Conservation (phyloP, 2,888 invertebrate genomes). For the Chloromyia formosa region DNA sequence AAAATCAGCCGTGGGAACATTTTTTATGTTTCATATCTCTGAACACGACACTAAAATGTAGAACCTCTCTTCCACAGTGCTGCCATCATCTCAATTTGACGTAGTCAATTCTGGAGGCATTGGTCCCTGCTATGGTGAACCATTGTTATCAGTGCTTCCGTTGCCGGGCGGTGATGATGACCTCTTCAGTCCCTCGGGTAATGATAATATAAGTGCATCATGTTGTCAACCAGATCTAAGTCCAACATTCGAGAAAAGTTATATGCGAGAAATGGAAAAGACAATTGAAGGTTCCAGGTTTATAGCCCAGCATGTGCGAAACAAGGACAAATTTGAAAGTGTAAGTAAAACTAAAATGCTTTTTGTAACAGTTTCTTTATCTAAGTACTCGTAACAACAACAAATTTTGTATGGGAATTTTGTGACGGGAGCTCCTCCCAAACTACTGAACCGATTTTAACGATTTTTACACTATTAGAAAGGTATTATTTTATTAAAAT, state of each 20-base stretch:
- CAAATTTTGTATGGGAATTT: too few relatives aligned
- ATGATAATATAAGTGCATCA: constrained; percentile 67
- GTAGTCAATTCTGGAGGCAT: constrained; percentile 74
- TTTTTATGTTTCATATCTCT: too few relatives aligned
- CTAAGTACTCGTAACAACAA: background rate
- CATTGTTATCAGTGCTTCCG: constrained; percentile 74
- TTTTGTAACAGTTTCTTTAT: background rate
- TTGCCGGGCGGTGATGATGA: constrained; percentile 84
- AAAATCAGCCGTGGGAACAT: too few relatives aligned
- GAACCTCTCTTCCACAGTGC: constrained; percentile 59
- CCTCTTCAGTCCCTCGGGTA: constrained; percentile 77
- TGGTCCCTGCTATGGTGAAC: constrained; percentile 72
- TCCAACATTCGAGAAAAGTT: constrained; percentile 84
- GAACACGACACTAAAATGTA: too few relatives aligned
- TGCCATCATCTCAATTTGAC: constrained; percentile 69
- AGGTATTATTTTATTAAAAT: too few relatives aligned
- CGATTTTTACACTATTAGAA: too few relatives aligned
- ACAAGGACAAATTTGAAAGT: constrained; percentile 93
- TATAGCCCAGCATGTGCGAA: constrained; percentile 94
- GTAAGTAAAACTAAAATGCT: constrained; percentile 79
- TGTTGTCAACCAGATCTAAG: constrained; percentile 70
- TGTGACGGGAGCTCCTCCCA: too few relatives aligned
- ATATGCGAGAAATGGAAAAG: constrained; percentile 87
- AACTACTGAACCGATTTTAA: too few relatives aligned
- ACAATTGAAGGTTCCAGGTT: constrained; percentile 92